These are phyloP conservation scores for Argyresthia goedartella DNA, from an alignment of 2,888 invertebrate species.

Conservation along the genomic window DNA sequence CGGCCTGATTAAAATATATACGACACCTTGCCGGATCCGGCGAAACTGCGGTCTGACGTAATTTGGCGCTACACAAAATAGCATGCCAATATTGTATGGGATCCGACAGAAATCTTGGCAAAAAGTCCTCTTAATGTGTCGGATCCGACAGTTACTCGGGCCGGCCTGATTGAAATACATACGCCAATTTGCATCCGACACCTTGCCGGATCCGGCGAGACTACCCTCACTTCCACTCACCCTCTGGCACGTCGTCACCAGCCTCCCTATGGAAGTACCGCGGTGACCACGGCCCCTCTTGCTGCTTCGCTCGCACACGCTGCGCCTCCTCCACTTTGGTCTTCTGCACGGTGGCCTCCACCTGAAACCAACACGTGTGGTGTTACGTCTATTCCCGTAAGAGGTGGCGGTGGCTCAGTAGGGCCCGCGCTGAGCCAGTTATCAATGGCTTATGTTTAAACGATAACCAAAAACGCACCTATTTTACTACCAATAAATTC, in stretches of 20 bases:
- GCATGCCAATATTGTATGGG: too few relatives aligned
- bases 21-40: neutral
- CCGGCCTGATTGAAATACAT: neutral
- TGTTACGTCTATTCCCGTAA: neutral
- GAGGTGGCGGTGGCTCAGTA: too few relatives aligned
- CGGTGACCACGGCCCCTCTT: slow-evolving; percentile 78
- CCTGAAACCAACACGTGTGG: slow-evolving; percentile 39
- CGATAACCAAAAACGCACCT: too few relatives aligned
- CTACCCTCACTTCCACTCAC: slow-evolving; percentile 17
- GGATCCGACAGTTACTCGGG: too few relatives aligned
- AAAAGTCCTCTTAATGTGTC: too few relatives aligned
- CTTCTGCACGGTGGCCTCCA: slow-evolving; percentile 92
- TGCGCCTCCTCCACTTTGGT: slow-evolving; percentile 91
- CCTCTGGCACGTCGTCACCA: slow-evolving; percentile 26
- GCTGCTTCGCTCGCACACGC: slow-evolving; percentile 76
- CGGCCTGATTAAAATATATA: neutral
- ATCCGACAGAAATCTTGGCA: too few relatives aligned
- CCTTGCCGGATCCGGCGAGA: neutral
- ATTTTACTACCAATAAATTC: too few relatives aligned
- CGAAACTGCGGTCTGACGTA: neutral
- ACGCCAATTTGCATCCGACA: neutral
- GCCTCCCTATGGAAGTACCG: slow-evolving; percentile 70
- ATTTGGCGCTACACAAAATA: too few relatives aligned
- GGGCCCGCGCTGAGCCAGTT: too few relatives aligned
- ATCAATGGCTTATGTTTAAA: too few relatives aligned